These are phyloP conservation scores for Rousettus leschenaultii DNA, from an alignment of 2,113 vertebrate species.

Conservation along the genomic window DNA sequence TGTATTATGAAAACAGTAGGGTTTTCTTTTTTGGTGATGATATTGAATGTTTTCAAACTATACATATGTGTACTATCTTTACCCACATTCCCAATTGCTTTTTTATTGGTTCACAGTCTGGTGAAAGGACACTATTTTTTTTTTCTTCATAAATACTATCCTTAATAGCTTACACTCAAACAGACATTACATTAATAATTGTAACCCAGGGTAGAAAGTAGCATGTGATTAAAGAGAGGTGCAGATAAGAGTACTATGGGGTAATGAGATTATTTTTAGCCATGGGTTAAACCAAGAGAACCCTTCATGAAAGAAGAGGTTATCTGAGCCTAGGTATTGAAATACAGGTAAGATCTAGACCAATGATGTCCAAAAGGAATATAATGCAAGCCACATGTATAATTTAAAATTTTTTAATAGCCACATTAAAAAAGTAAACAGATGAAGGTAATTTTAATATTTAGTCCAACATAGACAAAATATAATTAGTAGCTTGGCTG, in stretches of 20 bases:
- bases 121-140: background rate
- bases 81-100: background rate
- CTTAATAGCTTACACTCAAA: background rate
- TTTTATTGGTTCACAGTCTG: background rate
- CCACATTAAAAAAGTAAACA: background rate
- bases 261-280: background rate
- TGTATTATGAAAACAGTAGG: background rate
- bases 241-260: background rate
- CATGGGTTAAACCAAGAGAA: slow-evolving; percentile 13
- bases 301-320: background rate
- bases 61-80: background rate
- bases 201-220: background rate
- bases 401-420: background rate
- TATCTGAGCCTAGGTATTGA: background rate
- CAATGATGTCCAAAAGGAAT: background rate
- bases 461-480: background rate
- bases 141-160: background rate
- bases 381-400: background rate
- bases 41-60: background rate
- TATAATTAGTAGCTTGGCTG: background rate
- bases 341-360: background rate
- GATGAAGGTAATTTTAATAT: background rate
- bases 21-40: background rate
- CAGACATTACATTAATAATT: background rate
- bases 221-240: background rate